These are phyloP conservation scores for Alethe castanea DNA, from an alignment of 2,113 vertebrate genomes.

Conservation along the genomic window DNA sequence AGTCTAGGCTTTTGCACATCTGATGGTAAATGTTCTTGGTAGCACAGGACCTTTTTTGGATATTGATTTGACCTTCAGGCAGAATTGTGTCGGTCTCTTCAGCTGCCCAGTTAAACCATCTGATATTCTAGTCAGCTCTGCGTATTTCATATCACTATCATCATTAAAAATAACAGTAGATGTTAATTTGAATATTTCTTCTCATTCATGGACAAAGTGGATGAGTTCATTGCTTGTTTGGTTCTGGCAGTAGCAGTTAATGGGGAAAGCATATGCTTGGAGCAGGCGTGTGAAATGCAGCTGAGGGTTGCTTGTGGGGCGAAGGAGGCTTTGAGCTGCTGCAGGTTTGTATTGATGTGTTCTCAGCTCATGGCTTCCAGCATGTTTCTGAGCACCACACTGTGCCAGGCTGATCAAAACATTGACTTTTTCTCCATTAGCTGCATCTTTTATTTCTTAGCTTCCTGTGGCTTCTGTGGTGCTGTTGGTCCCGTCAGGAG, in stretches of 20 bases:
- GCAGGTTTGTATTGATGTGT: not conserved
- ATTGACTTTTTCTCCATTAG: not conserved
- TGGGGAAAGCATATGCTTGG: not conserved
- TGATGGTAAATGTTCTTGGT: not conserved
- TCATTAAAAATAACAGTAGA: not conserved
- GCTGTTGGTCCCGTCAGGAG: not conserved
- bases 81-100: not conserved
- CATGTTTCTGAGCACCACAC: not conserved
- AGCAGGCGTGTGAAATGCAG: not conserved
- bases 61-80: not conserved
- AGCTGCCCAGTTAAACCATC: not conserved
- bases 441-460: not conserved
- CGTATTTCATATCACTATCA: not conserved
- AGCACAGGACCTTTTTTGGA: not conserved
- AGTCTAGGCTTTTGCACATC: not conserved
- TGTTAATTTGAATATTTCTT: not conserved
- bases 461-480: not conserved
- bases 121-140: not conserved
- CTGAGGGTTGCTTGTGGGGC: not conserved
- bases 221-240: not conserved
- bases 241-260: not conserved
- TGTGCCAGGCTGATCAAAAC: not conserved
- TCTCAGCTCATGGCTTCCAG: not conserved
- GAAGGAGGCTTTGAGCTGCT: accelerated
- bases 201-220: not conserved